Conservation (phyloP, 64 coral and sea anemone genomes). For the Orbicella faveolata region DNA sequence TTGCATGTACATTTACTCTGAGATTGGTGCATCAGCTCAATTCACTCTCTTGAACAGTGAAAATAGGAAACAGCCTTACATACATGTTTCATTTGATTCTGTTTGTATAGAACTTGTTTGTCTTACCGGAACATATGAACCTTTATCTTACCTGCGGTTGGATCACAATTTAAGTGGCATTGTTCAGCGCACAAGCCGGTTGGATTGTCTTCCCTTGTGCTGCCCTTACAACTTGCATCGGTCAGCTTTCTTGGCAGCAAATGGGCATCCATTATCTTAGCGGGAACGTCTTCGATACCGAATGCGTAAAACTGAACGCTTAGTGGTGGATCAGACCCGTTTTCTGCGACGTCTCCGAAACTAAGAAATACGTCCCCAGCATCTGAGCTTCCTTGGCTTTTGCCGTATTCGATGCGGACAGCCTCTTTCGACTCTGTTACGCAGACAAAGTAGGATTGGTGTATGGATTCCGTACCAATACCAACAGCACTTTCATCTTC, state of each 20-base stretch:
- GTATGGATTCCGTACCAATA: not conserved
- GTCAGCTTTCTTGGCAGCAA: not conserved
- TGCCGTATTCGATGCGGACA: not conserved
- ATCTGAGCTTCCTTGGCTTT: slow-evolving; percentile 8
- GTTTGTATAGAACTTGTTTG: too few species aligned
- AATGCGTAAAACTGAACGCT: slow-evolving; percentile 1
- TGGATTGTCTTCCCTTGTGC: not conserved
- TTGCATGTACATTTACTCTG: too few species aligned
- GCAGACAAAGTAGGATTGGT: slow-evolving; percentile 1
- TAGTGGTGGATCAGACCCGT: not conserved
- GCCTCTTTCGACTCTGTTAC: not conserved
- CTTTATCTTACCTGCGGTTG: not conserved
- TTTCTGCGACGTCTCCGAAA: not conserved
- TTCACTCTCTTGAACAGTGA: too few species aligned
- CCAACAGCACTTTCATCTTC: slow-evolving; percentile 15
- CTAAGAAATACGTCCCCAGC: not conserved
- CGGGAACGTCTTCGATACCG: not conserved
- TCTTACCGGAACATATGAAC: not conserved
- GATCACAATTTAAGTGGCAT: not conserved
- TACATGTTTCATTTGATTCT: too few species aligned
- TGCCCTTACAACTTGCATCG: not conserved
- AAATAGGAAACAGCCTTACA: too few species aligned
- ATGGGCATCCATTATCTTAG: slow-evolving; percentile 10
- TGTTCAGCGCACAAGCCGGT: not conserved
- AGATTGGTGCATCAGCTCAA: too few species aligned